Evolutionary conservation across 1,140 invertebrate genomes (phyloP).

Genomic region (Apis dorsata): DNA sequence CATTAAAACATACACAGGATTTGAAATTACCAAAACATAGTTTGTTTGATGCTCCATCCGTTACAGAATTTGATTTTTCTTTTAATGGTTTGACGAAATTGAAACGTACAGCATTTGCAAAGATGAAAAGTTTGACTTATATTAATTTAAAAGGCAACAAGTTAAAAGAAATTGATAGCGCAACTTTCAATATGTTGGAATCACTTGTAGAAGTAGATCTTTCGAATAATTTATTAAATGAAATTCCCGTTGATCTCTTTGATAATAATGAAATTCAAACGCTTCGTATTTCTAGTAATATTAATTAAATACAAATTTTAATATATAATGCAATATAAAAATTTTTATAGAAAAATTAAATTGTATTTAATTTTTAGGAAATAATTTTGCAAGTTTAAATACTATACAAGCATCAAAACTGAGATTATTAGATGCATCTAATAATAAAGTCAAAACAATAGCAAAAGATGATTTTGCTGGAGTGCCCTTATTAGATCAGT

Average conservation of each 20-base stretch:
- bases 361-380: conserved; percentile 40
- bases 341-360: background rate
- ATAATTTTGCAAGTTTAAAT: conserved; percentile 71
- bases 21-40: conserved; percentile 76
- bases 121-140: conserved; percentile 83
- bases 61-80: conserved; percentile 85
- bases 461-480: conserved; percentile 84
- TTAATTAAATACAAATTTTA: background rate
- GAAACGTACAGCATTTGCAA: conserved; percentile 81
- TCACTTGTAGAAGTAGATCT: conserved; percentile 85
- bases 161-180: conserved; percentile 82
- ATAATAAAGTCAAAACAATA: conserved; percentile 83
- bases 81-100: conserved; percentile 83
- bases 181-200: conserved; percentile 81
- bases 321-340: background rate
- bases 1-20: conserved; percentile 80
- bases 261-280: conserved; percentile 82
- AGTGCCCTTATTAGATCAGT: conserved; percentile 82
- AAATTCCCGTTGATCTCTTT: conserved; percentile 82
- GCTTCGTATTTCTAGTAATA: conserved; percentile 77
- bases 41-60: conserved; percentile 82
- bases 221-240: conserved; percentile 83
- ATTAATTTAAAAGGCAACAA: conserved; percentile 84
- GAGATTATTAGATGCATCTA: conserved; percentile 83
- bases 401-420: conserved; percentile 81